Evolutionary conservation across 2,797 vertebrate species (phyloP).

Genomic region (Argentina silus): DNA sequence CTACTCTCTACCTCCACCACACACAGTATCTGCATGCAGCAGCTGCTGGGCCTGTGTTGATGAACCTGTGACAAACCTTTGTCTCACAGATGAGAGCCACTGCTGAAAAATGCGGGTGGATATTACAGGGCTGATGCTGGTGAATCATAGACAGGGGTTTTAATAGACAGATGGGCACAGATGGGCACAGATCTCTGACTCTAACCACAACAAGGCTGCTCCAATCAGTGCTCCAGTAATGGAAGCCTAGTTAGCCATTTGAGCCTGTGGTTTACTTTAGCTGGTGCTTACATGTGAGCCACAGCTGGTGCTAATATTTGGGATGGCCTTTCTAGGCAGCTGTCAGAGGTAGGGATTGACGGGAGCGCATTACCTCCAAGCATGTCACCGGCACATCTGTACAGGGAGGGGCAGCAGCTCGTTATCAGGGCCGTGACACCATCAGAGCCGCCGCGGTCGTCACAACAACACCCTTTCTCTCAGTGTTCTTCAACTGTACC

Average conservation of each 20-base stretch:
- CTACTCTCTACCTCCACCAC: slow-evolving; percentile 22
- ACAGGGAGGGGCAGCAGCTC: slow-evolving; percentile 62
- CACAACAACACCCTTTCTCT: slow-evolving; percentile 46
- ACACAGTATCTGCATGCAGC: slow-evolving; percentile 55
- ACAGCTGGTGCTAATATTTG: slow-evolving; percentile 74
- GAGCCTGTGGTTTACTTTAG: slow-evolving; percentile 56
- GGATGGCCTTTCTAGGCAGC: slow-evolving; percentile 71
- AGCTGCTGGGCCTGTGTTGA: slow-evolving; percentile 48
- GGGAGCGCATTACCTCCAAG: slow-evolving; percentile 64
- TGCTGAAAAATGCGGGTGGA: slow-evolving; percentile 20
- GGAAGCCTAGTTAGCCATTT: slow-evolving; percentile 56
- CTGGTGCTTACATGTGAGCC: slow-evolving; percentile 43
- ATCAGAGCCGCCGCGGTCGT: slow-evolving; percentile 38
- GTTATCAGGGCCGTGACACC: slow-evolving; percentile 65
- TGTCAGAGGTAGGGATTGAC: slow-evolving; percentile 69
- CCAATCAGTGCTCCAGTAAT: slow-evolving; percentile 50
- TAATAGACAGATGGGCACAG: slow-evolving; percentile 23
- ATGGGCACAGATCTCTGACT: slow-evolving; percentile 54
- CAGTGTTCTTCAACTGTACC: slow-evolving; percentile 19
- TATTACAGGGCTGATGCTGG: slow-evolving; percentile 42
- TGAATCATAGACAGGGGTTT: slow-evolving; percentile 38
- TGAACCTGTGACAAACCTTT: neutral
- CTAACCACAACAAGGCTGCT: slow-evolving; percentile 48
- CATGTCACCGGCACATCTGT: slow-evolving; percentile 64
- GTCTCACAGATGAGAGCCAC: slow-evolving; percentile 21